Evolutionary conservation across 2,113 vertebrate genomes (phyloP).

Genomic region (Pseudorasbora parva): DNA sequence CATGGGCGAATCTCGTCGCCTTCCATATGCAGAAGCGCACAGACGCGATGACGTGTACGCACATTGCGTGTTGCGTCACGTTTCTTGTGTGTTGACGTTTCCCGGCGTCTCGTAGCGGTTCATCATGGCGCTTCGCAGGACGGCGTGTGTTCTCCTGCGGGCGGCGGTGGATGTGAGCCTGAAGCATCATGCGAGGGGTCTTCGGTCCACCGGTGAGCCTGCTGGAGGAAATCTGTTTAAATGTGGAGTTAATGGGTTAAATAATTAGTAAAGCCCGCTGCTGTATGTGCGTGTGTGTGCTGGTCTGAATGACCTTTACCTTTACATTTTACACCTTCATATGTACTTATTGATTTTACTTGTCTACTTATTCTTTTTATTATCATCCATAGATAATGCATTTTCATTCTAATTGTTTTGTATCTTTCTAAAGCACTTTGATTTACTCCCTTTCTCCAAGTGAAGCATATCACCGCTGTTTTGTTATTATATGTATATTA

Average conservation of each 20-base stretch:
- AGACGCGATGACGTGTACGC: conserved; percentile 62
- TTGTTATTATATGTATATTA: neutral
- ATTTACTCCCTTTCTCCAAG: neutral
- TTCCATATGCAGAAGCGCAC: neutral
- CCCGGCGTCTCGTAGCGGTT: neutral
- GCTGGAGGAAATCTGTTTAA: neutral
- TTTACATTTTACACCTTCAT: neutral
- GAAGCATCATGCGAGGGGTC: conserved; percentile 62
- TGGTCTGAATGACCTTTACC: conserved; percentile 2
- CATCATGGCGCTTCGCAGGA: conserved; percentile 75
- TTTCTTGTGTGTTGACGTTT: neutral
- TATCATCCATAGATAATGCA: neutral
- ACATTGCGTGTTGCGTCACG: neutral
- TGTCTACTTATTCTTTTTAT: too few relatives aligned
- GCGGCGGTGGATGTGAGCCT: conserved; percentile 63
- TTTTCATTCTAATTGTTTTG: neutral
- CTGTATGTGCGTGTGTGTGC: neutral
- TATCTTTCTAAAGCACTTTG: too few relatives aligned
- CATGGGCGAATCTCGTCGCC: neutral
- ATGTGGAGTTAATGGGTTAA: neutral
- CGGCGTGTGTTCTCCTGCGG: conserved; percentile 23
- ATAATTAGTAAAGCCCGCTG: too few relatives aligned
- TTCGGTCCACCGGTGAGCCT: conserved; percentile 69
- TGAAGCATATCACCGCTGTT: neutral
- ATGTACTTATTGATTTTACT: neutral